phyloP scores from a whole-genome alignment of 1,140 invertebrate species.

The Adelges cooleyi region DNA sequence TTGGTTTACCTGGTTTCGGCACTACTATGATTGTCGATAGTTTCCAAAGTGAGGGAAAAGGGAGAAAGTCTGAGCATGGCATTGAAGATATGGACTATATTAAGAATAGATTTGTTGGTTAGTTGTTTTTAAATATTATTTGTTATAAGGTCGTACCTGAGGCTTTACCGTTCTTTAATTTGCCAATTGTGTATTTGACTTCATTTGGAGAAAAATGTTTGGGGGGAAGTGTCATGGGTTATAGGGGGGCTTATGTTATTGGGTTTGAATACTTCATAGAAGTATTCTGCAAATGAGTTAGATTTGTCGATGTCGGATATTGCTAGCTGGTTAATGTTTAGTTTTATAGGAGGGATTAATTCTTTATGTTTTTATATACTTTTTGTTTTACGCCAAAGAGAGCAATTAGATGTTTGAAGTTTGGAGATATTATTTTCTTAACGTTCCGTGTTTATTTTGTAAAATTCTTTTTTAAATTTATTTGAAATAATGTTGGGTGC shows the following conservation, averaged over 20 bases:
- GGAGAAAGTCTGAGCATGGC: neutral
- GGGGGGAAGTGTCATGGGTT: neutral
- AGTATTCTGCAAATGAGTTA: neutral
- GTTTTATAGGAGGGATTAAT: neutral
- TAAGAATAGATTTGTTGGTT: too few species aligned
- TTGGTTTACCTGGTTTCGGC: constrained; percentile 34
- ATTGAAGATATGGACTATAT: constrained; percentile 9
- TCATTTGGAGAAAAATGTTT: too few species aligned
- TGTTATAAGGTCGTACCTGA: neutral
- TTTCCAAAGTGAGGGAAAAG: too few species aligned
- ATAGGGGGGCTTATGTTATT: neutral
- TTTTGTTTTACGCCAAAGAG: constrained; percentile 4
- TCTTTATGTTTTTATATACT: neutral
- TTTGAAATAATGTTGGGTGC: neutral
- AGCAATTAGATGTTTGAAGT: neutral
- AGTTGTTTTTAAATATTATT: neutral
- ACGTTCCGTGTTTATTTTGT: too few species aligned
- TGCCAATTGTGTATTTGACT: too few species aligned
- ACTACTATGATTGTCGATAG: constrained; percentile 35
- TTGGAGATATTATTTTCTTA: constrained; percentile 8
- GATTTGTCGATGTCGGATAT: constrained; percentile 1
- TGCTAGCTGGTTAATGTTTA: neutral
- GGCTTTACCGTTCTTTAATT: too few species aligned
- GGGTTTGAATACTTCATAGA: constrained; percentile 1
- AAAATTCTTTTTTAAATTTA: neutral